A percentile compares a stretch with the other conserved stretches of the same genome.
Conservation (phyloP, 2,797 vertebrate species). For the Tamandua tetradactyla region DNA sequence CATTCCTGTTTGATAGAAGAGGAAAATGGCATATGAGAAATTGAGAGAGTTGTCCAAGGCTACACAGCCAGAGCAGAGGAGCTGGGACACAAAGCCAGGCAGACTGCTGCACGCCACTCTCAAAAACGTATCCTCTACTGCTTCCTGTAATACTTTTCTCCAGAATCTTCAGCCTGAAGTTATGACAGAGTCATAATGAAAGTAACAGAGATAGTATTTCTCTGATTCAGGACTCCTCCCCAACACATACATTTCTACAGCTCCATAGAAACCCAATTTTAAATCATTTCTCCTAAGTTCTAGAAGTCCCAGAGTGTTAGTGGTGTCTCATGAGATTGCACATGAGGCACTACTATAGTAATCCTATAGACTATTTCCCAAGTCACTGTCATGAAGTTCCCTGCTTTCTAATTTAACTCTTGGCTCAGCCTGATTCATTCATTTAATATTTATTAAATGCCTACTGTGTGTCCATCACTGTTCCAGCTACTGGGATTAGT, state of each 20-base stretch:
- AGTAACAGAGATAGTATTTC: background rate
- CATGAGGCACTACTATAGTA: no score
- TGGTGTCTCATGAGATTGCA: background rate
- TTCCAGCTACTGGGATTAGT: background rate
- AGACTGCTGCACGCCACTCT: background rate
- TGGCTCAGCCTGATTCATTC: background rate
- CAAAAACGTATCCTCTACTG: background rate
- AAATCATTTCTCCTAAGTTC: background rate
- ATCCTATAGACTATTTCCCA: background rate
- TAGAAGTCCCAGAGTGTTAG: background rate
- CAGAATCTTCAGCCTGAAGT: background rate
- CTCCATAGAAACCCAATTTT: background rate
- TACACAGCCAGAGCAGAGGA: background rate
- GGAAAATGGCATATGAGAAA: background rate
- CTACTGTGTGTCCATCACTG: background rate
- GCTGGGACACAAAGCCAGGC: background rate
- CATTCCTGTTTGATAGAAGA: constrained; percentile 2
- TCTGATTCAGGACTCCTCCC: background rate
- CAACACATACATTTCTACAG: background rate
- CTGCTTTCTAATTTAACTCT: background rate
- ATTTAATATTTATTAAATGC: background rate
- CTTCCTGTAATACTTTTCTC: background rate
- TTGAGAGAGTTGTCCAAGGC: background rate
- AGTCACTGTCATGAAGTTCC: background rate
- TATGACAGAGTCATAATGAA: background rate